phyloP scores from a whole-genome alignment of 2,113 vertebrate species.

The Planiliza haematocheilus region DNA sequence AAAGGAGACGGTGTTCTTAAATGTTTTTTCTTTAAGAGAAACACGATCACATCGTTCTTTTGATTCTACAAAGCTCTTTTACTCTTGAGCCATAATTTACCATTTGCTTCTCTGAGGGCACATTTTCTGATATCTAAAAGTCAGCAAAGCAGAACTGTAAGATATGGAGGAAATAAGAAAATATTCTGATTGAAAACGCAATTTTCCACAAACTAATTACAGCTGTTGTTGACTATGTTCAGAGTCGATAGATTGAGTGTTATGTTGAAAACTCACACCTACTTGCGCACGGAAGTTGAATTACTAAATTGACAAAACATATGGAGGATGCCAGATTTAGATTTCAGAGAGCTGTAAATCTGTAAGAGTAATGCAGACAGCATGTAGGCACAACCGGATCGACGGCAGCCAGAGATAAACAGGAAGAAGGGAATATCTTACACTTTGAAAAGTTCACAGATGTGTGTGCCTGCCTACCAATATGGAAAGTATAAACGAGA shows the following conservation, averaged over 20 bases:
- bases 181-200: background rate
- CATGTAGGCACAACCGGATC: background rate
- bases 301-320: conserved; percentile 5
- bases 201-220: conserved; percentile 18
- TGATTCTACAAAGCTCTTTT: conserved; percentile 38
- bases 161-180: background rate
- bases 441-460: background rate
- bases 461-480: background rate
- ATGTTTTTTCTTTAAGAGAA: conserved; percentile 13
- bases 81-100: conserved; percentile 28
- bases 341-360: too few relatives aligned
- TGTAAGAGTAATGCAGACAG: background rate
- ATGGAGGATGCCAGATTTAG: too few relatives aligned
- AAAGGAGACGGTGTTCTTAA: conserved; percentile 14
- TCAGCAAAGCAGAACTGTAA: conserved; percentile 5
- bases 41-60: conserved; percentile 24
- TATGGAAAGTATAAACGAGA: too few relatives aligned
- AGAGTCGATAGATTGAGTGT: background rate
- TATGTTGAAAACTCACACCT: background rate
- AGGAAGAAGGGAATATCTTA: background rate
- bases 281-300: background rate
- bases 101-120: conserved; percentile 9
- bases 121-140: conserved; percentile 29
- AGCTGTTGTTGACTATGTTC: background rate
- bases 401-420: background rate